A percentile compares a stretch with the other conserved stretches of the same genome.
Evolutionary conservation across 2,888 invertebrate species (phyloP).

Genomic region (Nemapogon koenigi): DNA sequence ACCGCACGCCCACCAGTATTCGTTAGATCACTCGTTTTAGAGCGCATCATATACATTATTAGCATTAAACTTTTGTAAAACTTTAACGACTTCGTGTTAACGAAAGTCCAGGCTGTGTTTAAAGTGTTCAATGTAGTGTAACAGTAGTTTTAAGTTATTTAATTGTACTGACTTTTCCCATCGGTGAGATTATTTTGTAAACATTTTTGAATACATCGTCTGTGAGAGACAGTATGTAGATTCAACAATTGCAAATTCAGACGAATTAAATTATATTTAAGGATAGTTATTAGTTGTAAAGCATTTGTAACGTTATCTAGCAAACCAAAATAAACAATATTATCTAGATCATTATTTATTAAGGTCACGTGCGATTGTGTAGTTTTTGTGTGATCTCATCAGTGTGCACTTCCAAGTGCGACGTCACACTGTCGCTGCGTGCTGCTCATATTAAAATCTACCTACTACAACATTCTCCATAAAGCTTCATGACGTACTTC

Average conservation of each 20-base stretch:
- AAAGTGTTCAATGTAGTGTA: constrained; percentile 57
- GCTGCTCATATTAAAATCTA: no score
- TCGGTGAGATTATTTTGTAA: constrained; percentile 51
- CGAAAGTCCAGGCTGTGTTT: constrained; percentile 60
- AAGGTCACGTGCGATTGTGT: constrained; percentile 32
- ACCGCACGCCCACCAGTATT: constrained; percentile 55
- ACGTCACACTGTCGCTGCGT: no score
- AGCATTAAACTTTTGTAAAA: constrained; percentile 41
- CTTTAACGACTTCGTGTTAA: constrained; percentile 37
- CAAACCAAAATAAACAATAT: constrained; percentile 54
- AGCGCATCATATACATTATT: constrained; percentile 54
- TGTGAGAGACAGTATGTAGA: neutral
- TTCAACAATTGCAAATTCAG: constrained; percentile 26
- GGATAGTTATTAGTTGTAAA: constrained; percentile 23
- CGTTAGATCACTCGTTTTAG: constrained; percentile 61
- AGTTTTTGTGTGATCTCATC: constrained; percentile 56
- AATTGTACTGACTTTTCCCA: constrained; percentile 28
- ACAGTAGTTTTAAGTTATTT: constrained; percentile 19
- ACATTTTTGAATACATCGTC: constrained; percentile 1
- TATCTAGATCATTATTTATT: constrained; percentile 60
- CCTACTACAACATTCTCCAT: no score
- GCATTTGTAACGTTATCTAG: constrained; percentile 33
- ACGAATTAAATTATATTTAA: constrained; percentile 29
- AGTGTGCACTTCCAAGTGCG: neutral
- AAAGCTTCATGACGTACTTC: no score